Evolutionary conservation across 2,797 vertebrate genomes (phyloP).

Genomic region (Amblyopsis hoosieri): DNA sequence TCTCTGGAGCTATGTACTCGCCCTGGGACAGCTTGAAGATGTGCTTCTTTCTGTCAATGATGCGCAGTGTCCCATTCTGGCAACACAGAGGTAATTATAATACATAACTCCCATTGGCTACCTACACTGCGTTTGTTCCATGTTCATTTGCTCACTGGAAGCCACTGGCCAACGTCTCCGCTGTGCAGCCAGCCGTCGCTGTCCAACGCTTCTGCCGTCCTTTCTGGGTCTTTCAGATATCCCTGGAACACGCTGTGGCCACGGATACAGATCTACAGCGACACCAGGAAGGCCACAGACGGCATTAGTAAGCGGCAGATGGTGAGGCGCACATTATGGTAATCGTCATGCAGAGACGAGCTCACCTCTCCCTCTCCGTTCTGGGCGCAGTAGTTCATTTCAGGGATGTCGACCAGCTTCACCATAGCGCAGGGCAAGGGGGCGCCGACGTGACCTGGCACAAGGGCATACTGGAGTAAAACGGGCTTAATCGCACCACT

Average conservation of each 20-base stretch:
- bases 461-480: slow-evolving; percentile 9
- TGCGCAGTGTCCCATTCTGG: slow-evolving; percentile 80
- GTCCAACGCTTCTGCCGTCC: slow-evolving; percentile 76
- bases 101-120: background rate
- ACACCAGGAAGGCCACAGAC: slow-evolving; percentile 7
- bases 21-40: slow-evolving; percentile 84
- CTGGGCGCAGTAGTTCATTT: slow-evolving; percentile 80
- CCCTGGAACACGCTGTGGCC: slow-evolving; percentile 80
- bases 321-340: background rate
- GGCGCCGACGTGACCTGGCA: slow-evolving; percentile 79
- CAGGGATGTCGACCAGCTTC: slow-evolving; percentile 79
- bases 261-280: slow-evolving; percentile 75
- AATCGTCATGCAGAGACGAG: background rate
- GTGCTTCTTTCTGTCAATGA: slow-evolving; percentile 83
- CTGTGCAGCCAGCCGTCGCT: slow-evolving; percentile 80
- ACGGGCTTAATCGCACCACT: background rate
- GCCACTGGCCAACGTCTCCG: slow-evolving; percentile 83
- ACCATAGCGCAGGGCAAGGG: slow-evolving; percentile 80
- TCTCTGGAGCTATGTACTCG: slow-evolving; percentile 83
- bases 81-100: background rate
- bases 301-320: background rate
- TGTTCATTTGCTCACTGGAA: slow-evolving; percentile 64
- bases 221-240: slow-evolving; percentile 76
- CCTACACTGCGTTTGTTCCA: background rate
- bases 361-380: slow-evolving; percentile 80